Conservation (phyloP, 2,797 vertebrate species). For the Cephalopachus bancanus region DNA sequence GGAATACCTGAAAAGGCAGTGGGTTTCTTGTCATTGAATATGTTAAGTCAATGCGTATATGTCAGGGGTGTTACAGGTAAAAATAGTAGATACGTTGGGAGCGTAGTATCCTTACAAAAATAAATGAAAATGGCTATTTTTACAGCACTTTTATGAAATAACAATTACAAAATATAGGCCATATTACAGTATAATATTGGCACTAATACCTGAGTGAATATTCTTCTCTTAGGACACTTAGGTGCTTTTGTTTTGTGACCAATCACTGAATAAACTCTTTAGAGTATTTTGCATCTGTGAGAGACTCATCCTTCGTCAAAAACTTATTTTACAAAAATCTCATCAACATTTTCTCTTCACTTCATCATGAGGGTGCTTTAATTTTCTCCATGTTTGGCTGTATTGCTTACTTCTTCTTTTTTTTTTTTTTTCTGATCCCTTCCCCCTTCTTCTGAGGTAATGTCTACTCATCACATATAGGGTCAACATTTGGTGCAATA, state of each 20-base stretch:
- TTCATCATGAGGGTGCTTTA: not conserved
- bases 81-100: not conserved
- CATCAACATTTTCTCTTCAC: not conserved
- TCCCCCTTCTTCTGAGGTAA: not conserved
- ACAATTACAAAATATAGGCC: not conserved
- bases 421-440: not conserved
- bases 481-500: not conserved
- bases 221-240: not conserved
- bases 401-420: not conserved
- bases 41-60: not conserved
- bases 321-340: slow-evolving; percentile 20
- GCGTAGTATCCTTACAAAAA: slow-evolving; percentile 19
- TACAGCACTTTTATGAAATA: not conserved
- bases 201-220: not conserved
- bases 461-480: slow-evolving; percentile 6
- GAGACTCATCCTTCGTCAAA: slow-evolving; percentile 43
- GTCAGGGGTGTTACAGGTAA: not conserved
- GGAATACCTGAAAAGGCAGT: not conserved
- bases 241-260: slow-evolving; percentile 22
- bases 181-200: not conserved
- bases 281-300: slow-evolving; percentile 29
- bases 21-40: not conserved
- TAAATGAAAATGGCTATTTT: slow-evolving; percentile 32
- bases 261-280: not conserved
- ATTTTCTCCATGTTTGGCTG: not conserved